These are phyloP conservation scores for Morinoia aosen DNA, from an alignment of 2,888 invertebrate species.

Conservation along the genomic window DNA sequence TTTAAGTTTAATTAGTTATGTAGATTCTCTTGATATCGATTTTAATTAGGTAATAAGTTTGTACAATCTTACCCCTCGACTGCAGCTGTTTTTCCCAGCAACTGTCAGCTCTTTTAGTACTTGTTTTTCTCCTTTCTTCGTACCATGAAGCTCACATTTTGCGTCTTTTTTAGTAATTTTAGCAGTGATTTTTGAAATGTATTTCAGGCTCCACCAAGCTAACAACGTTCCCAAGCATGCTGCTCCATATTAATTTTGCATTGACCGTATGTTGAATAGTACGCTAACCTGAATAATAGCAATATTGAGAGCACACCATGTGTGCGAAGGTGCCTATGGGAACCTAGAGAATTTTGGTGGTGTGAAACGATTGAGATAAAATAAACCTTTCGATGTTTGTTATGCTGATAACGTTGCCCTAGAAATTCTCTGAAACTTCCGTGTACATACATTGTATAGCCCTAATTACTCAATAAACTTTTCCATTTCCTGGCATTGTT, in stretches of 20 bases:
- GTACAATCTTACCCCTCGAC: conserved; percentile 50
- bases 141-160: neutral
- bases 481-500: neutral
- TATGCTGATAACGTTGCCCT: neutral
- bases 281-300: neutral
- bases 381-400: neutral
- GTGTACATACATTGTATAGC: conserved; percentile 51
- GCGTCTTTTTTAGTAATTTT: neutral
- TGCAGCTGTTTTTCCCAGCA: neutral
- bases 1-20: conserved; percentile 44
- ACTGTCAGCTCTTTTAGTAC: neutral
- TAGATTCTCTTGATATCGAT: conserved; percentile 50
- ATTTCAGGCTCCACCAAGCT: neutral
- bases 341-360: neutral
- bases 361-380: neutral
- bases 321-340: neutral
- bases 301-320: neutral
- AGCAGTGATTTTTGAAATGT: neutral
- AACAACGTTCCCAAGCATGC: neutral
- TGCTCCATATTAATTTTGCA: neutral
- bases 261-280: neutral
- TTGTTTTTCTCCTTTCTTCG: neutral
- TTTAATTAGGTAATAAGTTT: conserved; percentile 47
- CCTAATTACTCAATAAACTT: conserved; percentile 49
- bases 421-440: conserved; percentile 31